Base-by-base conservation (phyloP, 2,797 vertebrate genomes). In the Sebastes wilsoni region DNA sequence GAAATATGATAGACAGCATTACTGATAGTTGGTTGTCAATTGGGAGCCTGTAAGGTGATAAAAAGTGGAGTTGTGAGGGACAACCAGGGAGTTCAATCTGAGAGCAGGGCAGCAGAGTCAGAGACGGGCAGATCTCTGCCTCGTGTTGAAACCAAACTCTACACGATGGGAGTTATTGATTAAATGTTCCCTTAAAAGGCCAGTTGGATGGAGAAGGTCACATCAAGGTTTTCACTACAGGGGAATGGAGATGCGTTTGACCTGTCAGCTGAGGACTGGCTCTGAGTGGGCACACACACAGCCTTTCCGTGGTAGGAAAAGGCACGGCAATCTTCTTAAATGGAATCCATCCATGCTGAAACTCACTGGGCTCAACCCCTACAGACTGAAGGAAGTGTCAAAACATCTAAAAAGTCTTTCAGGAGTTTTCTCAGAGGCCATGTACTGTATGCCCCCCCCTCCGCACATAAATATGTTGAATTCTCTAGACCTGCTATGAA, bases 101-200 rank as follows among this genome's bases (percentile, higher is more conserved):
- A 78, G 42, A 72, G 64, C 49, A 49, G 30, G 38, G 60, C 72
- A 27, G 28, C 22, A 0, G 4, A 80, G 64, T 67, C 67, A 66
- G 52, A 78, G 32, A 75, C 14, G 7, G 46, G 46, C 76, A 67
- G 32, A 82, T 85, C 55, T 81, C 68, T 59, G 65, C 49, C 58
- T 72, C 1, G 2, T 79, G 72, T 80, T 79, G 80, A 87, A 90
- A 89, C 83, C 74, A 79, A 91, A 93, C 73, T 76, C 75, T 32
- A 87, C 87, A 75, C 64, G 66, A 85, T 79, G 83, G 64, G 77
- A 81, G 13, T 71, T 87, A 93, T 94, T 88, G 91, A 94, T 93
- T 91, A 86, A 89, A 88, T 88, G 83, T 87, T 92, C 80, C 79
- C 78, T 92, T 88, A 86, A 93, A 91, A 87, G 88, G 81, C 80